phyloP scores from a whole-genome alignment of 2,888 invertebrate species.

The Caenorhabditis afra region DNA sequence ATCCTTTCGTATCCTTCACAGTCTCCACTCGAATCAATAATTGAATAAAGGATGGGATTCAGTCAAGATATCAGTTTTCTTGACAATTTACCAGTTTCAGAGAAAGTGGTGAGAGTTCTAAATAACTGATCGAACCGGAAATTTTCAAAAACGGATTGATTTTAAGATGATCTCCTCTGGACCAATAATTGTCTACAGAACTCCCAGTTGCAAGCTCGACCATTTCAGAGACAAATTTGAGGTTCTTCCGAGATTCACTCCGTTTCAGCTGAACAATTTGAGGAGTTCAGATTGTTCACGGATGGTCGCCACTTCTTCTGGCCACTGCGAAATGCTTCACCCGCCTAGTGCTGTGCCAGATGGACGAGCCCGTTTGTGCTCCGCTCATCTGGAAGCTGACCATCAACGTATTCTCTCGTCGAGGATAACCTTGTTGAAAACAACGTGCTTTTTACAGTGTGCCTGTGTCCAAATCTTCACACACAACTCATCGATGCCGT shows the following conservation, averaged over 20 bases:
- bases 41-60: slow-evolving; percentile 35
- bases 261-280: too few species aligned
- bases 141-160: neutral
- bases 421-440: too few species aligned
- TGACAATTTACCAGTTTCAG: slow-evolving; percentile 41
- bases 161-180: slow-evolving; percentile 34
- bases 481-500: neutral
- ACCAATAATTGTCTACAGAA: slow-evolving; percentile 36
- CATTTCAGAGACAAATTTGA: slow-evolving; percentile 29
- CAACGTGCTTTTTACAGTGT: neutral
- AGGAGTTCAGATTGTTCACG: slow-evolving; percentile 60
- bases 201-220: slow-evolving; percentile 18
- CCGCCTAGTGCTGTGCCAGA: slow-evolving; percentile 36
- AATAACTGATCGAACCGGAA: neutral
- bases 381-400: slow-evolving; percentile 44
- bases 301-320: slow-evolving; percentile 61
- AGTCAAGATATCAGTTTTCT: slow-evolving; percentile 21
- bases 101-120: slow-evolving; percentile 17
- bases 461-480: neutral
- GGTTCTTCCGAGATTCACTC: too few species aligned
- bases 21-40: neutral
- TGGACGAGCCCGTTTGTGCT: slow-evolving; percentile 45
- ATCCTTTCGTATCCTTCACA: neutral
- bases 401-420: slow-evolving; percentile 12
- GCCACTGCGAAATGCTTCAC: slow-evolving; percentile 64